Conservation (phyloP, 2,113 vertebrate species). For the Bubalus kerabau region DNA sequence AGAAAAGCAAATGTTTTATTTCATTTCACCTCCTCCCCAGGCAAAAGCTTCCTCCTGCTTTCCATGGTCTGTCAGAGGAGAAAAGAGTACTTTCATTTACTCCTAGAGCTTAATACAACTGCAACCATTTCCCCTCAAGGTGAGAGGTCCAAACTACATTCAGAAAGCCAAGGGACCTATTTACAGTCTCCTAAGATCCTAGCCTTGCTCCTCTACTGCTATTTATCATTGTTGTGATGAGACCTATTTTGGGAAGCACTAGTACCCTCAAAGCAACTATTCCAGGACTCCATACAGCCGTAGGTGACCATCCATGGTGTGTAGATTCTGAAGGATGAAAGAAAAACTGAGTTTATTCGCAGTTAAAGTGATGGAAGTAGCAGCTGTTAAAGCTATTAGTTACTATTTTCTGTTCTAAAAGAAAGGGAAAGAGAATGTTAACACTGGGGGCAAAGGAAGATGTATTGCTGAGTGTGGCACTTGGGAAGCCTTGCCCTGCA, state of each 20-base stretch:
- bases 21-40: background rate
- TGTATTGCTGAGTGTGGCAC: background rate
- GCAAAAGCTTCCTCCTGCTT: background rate
- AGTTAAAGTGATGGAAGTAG: conserved; percentile 56
- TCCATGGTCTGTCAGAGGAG: background rate
- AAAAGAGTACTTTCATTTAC: background rate
- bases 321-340: conserved; percentile 53
- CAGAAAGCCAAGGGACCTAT: background rate
- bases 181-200: conserved; percentile 30
- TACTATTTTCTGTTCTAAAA: conserved; percentile 35
- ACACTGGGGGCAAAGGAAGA: conserved; percentile 39
- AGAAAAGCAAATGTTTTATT: background rate
- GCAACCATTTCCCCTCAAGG: background rate
- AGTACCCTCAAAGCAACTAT: conserved; percentile 35
- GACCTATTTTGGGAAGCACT: conserved; percentile 50
- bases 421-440: conserved; percentile 45
- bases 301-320: conserved; percentile 28
- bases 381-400: conserved; percentile 52
- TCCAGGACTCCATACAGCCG: conserved; percentile 12
- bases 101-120: background rate
- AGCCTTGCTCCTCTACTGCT: conserved; percentile 24
- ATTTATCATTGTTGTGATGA: conserved; percentile 37
- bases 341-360: conserved; percentile 41
- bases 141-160: background rate
- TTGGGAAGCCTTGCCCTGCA: background rate